Base-by-base conservation (phyloP, 92 coral and sea anemone species). In the Phenganax stokvisi region DNA sequence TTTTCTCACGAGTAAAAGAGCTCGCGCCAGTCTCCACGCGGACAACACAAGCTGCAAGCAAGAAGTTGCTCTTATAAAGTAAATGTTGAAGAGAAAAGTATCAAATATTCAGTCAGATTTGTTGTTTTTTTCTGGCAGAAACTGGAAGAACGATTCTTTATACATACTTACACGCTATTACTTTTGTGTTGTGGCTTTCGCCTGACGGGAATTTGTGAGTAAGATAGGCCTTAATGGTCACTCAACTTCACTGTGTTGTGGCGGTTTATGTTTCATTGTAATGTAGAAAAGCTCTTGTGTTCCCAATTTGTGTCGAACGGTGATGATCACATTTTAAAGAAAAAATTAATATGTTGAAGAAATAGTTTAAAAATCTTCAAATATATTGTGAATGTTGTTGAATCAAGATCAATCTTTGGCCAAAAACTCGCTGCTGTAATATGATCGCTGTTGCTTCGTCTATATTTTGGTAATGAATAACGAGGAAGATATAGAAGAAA, bases 381-480 rank as follows among this genome's bases (percentile, higher is more conserved):
- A 70, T 70, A 55, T 70, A 10, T 27, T 70, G 37, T 70, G 51
- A 55, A n/a, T 37, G 52, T 55, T 70, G 75, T 9, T 37, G 53
- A 37, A 37, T 37, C 47, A 5, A 37, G 47, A 37, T 37, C 47
- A 37, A 37, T 37, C 47, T 37, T 37, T 37, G 47, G 47, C 13
- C 53, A 37, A 68, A 28, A 7, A 68, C 16, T 30, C 29, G 54
- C 57, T 15, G 55, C 83, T 64, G 47, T 37, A 37, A 37, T 37
- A 37, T 37, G 47, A 37, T 37, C 47, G 47, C 5, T 57, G 66
- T 64, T 47, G 77, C 80, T 61, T 82, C 61, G 25, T 84, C 53
- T 63, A 80, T 86, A 88, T 88, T 78, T 64, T 85, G 69, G 60
- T 88, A n/a, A 89, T 77, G 89, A 29, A 70, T 76, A 62, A 62